Base-by-base conservation (phyloP, 2,113 vertebrate genomes). In the Coryphaenoides rupestris region DNA sequence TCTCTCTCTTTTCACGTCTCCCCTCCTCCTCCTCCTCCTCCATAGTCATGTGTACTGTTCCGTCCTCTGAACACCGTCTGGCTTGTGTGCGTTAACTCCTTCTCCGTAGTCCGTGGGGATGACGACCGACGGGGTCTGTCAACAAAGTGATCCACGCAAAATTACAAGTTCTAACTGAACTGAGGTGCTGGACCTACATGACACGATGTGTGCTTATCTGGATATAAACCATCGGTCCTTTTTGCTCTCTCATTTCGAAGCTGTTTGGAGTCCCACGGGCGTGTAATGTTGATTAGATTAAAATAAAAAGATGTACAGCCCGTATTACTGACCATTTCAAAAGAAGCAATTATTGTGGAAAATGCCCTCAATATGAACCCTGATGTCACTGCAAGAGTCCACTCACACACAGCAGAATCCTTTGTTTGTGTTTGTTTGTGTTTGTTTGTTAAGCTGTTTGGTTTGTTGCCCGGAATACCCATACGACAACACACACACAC, bases 161-260 rank as follows among this genome's bases (percentile, higher is more conserved):
- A 46, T 60, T 60, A 46, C 46, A 66, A 64, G 54, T 56, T 63
- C 21, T 52, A 66, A 21, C 66, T 54, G 58, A 13, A 47, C 4
- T 22, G 21, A 56, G 65, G n/a, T 9, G 49, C 55, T 22, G 53
- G 14, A 2, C 21, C 19, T 15, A 47, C 53, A 24, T 10, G 23
- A 47, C 53, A 24, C 6, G 23, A 40, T 40, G 54, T 10, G 19
- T 62, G 19, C 54, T 59, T 61, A 63, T 49, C 33, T 40, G 33
- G 9, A 40, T 7, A 40, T 40, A 40, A 40, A 40, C 13, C n/a
- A n/a, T n/a, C n/a, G n/a, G 33, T 12, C 33, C 33, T 10, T 12
- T 12, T 12, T 12, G 5, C 33, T 12, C 33, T 40, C 9, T 7
- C 33, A 40, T 40, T 40, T 40, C 33, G 9, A 40, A 40, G 13